Percentiles rank a stretch among this genome's conserved stretches.
Evolutionary conservation across 2,797 vertebrate genomes (phyloP).

Genomic region (Tenualosa ilisha): DNA sequence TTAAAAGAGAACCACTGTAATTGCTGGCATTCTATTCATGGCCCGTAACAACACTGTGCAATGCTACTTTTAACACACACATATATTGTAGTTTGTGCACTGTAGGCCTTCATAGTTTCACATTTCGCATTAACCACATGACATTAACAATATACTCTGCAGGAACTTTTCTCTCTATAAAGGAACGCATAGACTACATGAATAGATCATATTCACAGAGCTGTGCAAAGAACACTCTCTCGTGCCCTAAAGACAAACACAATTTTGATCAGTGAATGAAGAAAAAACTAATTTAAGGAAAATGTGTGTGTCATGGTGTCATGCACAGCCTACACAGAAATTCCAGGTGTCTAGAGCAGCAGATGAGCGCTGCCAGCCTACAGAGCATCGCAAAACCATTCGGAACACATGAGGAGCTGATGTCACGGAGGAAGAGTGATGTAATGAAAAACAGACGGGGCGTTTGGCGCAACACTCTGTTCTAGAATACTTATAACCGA

Average conservation of each 20-base stretch:
- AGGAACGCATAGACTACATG: not conserved
- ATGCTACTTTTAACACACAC: not conserved
- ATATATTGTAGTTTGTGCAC: not conserved
- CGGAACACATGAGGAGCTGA: slow-evolving; percentile 13
- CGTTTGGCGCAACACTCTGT: not conserved
- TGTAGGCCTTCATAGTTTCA: not conserved
- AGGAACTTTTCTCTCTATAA: not conserved
- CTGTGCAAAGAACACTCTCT: not conserved
- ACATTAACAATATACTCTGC: not conserved
- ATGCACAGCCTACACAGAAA: not conserved
- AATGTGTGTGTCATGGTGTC: not conserved
- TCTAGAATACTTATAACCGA: slow-evolving; percentile 9
- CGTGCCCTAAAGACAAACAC: not conserved
- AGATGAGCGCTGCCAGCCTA: not conserved
- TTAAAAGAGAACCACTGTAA: not conserved
- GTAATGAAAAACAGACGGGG: slow-evolving; percentile 15
- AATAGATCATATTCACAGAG: not conserved
- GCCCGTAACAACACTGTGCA: not conserved
- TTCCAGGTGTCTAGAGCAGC: not conserved
- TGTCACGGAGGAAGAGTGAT: slow-evolving; percentile 17
- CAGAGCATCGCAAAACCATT: not conserved
- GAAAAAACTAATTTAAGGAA: not conserved
- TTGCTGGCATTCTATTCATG: not conserved
- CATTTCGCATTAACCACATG: not conserved
- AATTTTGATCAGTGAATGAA: not conserved